Evolutionary conservation across 1,140 invertebrate genomes (phyloP), one percentile per base, ranked within the genome.

Genomic region (Thrips palmi): DNA sequence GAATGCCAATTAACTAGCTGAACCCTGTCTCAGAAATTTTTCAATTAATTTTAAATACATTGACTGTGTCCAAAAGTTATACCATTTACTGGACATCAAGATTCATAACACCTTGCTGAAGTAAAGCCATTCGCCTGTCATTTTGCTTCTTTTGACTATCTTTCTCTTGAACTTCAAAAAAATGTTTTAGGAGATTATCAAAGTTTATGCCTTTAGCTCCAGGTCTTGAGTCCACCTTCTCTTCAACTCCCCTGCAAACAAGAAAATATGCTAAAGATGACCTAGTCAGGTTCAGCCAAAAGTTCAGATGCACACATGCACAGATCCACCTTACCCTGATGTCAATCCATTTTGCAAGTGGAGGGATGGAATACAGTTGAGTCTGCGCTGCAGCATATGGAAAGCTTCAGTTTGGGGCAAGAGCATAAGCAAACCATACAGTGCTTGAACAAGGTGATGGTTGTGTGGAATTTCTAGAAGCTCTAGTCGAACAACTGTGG

Each of bases 361-460:
- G 54, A 58, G 57, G 49, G 63, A 67, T 36, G 89, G 89, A 49
- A 93, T 79, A 54, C 88, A 92, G 50, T 88, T 74, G 36, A 99
- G 65, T 43, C 94, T 68, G 49, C 77, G 73, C 40, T 80, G 71
- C 32, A 99, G 65, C 21, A 79, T 77, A 47, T 80, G 74, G 59
- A 97, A 98, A 7, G 92, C 88, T 52, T 96, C 88, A 30, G 82
- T 92, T 64, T 99, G 94, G 15, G 94, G 94, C 44, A 99, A 63
- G 36, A 98, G 62, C 94, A 99, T 99, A 6, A 99, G 63, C 14
- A 99, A 67, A 1, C 92, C 92, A 60, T 93, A 97, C 28, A 99
- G 63, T 23, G 88, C 85, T 51, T 83, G 74, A 2, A 93, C 71
- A 45, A 98, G 64, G 49, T 79, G 52, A 20, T 65, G 57, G 7